Evolutionary conservation across 2,797 vertebrate species (phyloP), one percentile per base, ranked within the genome.

Genomic region (Hydrocynus forskahlii): DNA sequence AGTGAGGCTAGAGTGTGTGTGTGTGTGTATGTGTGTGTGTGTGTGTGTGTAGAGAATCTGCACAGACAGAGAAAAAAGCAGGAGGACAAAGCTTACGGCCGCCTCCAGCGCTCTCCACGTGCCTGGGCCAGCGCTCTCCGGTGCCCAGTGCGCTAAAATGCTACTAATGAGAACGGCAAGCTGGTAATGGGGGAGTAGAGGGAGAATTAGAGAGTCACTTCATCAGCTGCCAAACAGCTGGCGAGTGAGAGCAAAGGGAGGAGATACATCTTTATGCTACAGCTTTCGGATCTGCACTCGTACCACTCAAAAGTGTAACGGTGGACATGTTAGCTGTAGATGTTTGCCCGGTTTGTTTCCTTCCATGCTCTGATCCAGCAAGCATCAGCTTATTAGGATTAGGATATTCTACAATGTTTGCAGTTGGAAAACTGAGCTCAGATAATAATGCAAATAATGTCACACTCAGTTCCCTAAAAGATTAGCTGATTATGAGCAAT

Each of bases 201-300:
- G 40, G 81, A 78, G 70, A 82, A 78, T 78, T 66, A 67, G 25
- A 71, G 64, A 81, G 72, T 79, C 82, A 78, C 72, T 75, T 71
- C 72, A 78, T 76, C 80, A 68, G 83, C 80, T 78, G 75, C 81
- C 71, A 75, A 78, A 86, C 78, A 86, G 80, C 75, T 76, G 78
- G 63, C 40, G 74, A 78, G 64, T 40, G 75, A 69, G 66, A 72
- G 66, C 4, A 52, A 55, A 50, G 76, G 62, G 45, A 62, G n/a
- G 48, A 82, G 67, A 59, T 35, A 43, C 1, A 59, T 25, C 12
- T 59, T 81, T 13, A 54, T n/a, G 50, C 50, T 73, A 57, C 50
- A 23, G n/a, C 3, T 17, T 43, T 48, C 16, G 0, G 29, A 74
- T 54, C 35, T 59, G 43, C 21, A 14, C 7, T 57, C 8, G 29